Base-by-base conservation (phyloP, 2,113 vertebrate genomes). In the Prolemur simus region DNA sequence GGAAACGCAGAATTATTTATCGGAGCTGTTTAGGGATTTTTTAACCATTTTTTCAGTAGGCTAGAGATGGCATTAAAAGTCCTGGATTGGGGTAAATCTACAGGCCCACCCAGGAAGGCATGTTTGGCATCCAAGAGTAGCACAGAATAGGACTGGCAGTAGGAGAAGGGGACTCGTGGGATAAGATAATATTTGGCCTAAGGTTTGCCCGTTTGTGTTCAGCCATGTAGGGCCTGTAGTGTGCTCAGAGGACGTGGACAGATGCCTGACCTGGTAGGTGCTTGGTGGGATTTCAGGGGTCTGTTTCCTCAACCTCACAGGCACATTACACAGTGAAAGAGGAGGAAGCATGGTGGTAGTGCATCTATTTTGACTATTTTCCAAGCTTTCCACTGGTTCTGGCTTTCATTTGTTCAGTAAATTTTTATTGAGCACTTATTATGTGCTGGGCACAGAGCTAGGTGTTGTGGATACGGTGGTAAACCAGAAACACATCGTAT, bases 341-440 rank as follows among this genome's bases (percentile, higher is more conserved):
- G 34, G 47, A 56, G 84, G 32, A 82, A 73, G 69, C 21, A 0
- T 42, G 47, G 56, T 87, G 68, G 13, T 42, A 34, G 42, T 68
- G 49, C 54, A 32, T 47, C 7, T 21, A n/a, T 74, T 74, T 45
- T 56, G 21, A 64, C 45, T 13, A 0, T 73, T 64, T 92, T 87
- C 78, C 64, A 73, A 3, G n/a, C 71, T 91, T 76, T 64, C 17
- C 18, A 4, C 4, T 47, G 77, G 21, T n/a, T 20, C 11, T 64
- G 56, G 66, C 78, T 92, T 96, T 84, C 76, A 85, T 45, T 92
- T 63, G 71, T 37, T 76, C 17, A 39, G 77, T 27, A 63, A 18
- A 32, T 63, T 91, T 95, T 96, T 81, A 84, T 47, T 95, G 71
- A 96, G 92, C 81, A 87, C 34, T 85, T 97, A 87, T 1, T 95